Percentiles rank a stretch among this genome's conserved stretches.
Conservation (phyloP, 2,113 vertebrate genomes). For the Scolopax mira region DNA sequence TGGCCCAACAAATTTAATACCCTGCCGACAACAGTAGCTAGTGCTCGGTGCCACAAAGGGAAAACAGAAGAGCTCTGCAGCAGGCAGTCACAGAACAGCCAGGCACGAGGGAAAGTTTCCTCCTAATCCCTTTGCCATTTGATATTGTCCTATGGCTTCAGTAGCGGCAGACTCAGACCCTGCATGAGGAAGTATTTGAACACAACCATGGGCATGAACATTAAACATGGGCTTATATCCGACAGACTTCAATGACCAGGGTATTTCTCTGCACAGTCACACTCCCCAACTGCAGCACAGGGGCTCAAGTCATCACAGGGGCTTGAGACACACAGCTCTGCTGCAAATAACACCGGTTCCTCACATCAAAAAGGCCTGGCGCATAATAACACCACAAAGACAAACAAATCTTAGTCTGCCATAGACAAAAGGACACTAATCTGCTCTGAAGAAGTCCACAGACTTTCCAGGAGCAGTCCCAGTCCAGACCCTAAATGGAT, state of each 20-base stretch:
- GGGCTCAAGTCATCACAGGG: accelerated
- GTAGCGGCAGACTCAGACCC: neutral
- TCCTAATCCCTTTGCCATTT: neutral
- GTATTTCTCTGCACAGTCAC: neutral
- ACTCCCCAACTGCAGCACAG: accelerated
- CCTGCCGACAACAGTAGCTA: neutral
- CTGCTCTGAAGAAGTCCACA: neutral
- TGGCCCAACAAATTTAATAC: neutral
- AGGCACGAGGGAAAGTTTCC: neutral
- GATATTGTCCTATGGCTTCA: neutral
- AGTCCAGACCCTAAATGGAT: neutral
- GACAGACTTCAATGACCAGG: neutral
- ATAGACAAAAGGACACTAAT: neutral
- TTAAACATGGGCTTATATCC: neutral
- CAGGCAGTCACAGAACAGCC: neutral
- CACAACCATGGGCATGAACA: neutral
- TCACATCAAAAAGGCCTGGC: neutral
- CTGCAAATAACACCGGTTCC: neutral
- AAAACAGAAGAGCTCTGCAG: neutral
- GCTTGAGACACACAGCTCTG: neutral
- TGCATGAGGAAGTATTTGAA: accelerated
- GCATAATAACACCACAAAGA: neutral
- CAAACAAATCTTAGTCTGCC: neutral
- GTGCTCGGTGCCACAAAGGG: neutral
- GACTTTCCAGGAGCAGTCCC: neutral